phyloP scores from a whole-genome alignment of 2,797 vertebrate species.

The Decapterus maruadsi region DNA sequence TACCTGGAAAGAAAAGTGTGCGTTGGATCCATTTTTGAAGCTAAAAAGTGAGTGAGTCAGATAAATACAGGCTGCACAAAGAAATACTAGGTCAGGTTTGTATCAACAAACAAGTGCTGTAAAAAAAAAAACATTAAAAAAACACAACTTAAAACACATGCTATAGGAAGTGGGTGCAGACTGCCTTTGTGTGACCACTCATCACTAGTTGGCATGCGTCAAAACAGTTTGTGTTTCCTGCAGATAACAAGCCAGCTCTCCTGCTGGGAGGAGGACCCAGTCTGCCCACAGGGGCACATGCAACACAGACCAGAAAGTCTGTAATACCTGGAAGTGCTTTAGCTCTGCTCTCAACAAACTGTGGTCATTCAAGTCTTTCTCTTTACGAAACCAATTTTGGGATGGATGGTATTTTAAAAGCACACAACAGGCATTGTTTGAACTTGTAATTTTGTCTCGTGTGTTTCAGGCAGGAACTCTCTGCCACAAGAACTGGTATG shows the following conservation, averaged over 20 bases:
- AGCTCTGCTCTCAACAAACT: conserved; percentile 26
- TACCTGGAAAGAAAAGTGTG: background rate
- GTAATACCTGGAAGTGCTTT: conserved; percentile 19
- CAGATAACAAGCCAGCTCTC: conserved; percentile 38
- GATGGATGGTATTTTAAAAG: background rate
- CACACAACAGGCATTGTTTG: conserved; percentile 8
- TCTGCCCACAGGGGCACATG: conserved; percentile 6
- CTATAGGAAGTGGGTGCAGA: background rate
- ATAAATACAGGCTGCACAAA: background rate
- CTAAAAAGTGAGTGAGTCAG: background rate
- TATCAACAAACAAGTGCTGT: background rate
- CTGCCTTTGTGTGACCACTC: conserved; percentile 8
- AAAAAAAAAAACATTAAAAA: conserved; percentile 3
- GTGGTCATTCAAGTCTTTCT: conserved; percentile 8
- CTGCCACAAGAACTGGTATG: background rate
- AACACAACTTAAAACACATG: background rate
- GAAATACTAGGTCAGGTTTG: background rate
- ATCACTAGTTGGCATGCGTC: conserved; percentile 12
- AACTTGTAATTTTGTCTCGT: background rate
- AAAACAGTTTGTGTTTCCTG: conserved; percentile 49
- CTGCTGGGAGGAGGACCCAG: conserved; percentile 26
- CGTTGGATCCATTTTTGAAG: background rate
- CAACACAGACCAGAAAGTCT: conserved; percentile 18
- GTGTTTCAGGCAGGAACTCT: no score
- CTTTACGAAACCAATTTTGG: background rate